Evolutionary conservation across 2,888 invertebrate species (phyloP), one percentile per base, ranked within the genome.

Genomic region (Drosophila nigricruria): DNA sequence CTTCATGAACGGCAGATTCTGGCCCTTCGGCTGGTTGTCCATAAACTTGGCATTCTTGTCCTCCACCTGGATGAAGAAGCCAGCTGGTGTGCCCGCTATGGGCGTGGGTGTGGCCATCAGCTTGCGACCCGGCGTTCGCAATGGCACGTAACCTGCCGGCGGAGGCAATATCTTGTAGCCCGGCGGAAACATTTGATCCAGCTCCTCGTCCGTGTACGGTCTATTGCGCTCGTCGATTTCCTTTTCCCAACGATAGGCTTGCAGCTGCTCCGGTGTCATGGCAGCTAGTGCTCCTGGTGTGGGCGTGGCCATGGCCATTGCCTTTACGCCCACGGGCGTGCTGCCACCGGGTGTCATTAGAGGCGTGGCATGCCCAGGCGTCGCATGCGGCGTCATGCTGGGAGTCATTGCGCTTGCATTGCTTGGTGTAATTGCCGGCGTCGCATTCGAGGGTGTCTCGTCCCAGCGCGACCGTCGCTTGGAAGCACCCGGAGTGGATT

Each of bases 181-280:
- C 14, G 98, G 96, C 61, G 99, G 99, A 93, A 99, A 99, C 95
- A 99, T 96, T 75, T 97, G 95, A 93, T 99, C 99, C 63, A 99
- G 94, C 93, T 99, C 99, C 91, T 99, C 99, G 90, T 99, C 99
- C 0, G 97, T 96, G 84, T 98, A 95, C 0, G 99, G 99, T 77
- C 99, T 94, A 93, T 99, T 99, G 67, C 99, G 94, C 92, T 99
- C 99, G 91, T 99, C 99, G 69, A 99, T 99, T 93, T 99, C 99
- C 88, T 98, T 96, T 93, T 99, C 99, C 98, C 98, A 98, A 32
- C 98, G 96, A 92, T 98, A 99, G 0, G 98, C 98, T 93, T 99
- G 99, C 75, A 99, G 94, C 92, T 99, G 99, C 92, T 99, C 99
- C 0, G 99, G 99, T 0, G 99, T 99, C 99, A 99, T 99, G 16